Base-by-base conservation (phyloP, 2,888 invertebrate species). In the Tortrix viridana region DNA sequence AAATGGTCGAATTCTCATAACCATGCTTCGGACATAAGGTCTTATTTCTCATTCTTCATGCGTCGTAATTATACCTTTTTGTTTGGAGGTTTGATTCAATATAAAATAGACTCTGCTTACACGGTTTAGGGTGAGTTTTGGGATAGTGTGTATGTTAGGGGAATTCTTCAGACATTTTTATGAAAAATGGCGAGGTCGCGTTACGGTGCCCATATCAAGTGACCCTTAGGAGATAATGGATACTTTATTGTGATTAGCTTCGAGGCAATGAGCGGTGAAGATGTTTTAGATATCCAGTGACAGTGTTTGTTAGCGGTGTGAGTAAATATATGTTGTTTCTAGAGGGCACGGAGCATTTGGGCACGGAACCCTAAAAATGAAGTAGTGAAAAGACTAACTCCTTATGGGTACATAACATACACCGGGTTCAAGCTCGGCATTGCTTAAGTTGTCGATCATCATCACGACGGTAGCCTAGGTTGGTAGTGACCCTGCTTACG, bases 211-310 rank as follows among this genome's bases (percentile, higher is more conserved):
- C 50, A 46, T 52, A 52, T 60, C 60, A 32, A 49, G 49, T 61
- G 47, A 60, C 48, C 52, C 41, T 54, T 20, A 37, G 47, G 53
- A 48, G 26, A 48, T 60, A 49, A 43, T 61, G 48, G 55, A 44
- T 26, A 19, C 23, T 59, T 52, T 60, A 46, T 52, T 60, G 46
- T 60, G 59, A 60, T 60, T 37, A 60, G 41, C 19, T 9, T 12
- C 20, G 58, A 52, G 46, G 52, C 52, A 46, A n/a, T 1, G 12
- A n/a, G 20, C 14, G 3, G 9, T 53, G 12, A 12, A 32, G 32
- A 32, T 53, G 41, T 38, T 20, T 47, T 49, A n/a, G 16, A 22
- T 37, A 7, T 41, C 41, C 9, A 16, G 41, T 41, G 20, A 37
- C 53, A 41, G 22, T 22, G 5, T 16, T 41, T 41, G 14, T n/a